Evolutionary conservation across 1,140 invertebrate genomes (phyloP).

Genomic region (Drosophila fuyamai): DNA sequence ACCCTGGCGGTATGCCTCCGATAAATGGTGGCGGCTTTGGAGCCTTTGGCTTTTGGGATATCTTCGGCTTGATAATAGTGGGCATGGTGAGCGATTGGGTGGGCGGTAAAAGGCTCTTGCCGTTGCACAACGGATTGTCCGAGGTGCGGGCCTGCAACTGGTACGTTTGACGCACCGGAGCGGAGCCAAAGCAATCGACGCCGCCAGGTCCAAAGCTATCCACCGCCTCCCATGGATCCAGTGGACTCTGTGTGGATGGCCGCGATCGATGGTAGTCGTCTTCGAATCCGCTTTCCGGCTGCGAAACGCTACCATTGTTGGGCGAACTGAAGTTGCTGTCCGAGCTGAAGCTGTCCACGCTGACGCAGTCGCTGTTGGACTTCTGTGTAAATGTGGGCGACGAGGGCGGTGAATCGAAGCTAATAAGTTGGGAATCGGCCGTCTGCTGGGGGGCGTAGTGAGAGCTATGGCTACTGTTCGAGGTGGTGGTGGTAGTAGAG

Average conservation of each 20-base stretch:
- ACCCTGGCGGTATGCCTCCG: conserved; percentile 50
- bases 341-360: conserved; percentile 90
- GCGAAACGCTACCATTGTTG: conserved; percentile 88
- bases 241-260: conserved; percentile 85
- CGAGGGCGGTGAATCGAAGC: conserved; percentile 88
- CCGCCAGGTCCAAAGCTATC: conserved; percentile 79
- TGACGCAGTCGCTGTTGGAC: conserved; percentile 90
- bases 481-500: conserved; percentile 22
- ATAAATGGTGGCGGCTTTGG: conserved; percentile 75
- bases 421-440: conserved; percentile 86
- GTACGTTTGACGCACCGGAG: conserved; percentile 74
- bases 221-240: conserved; percentile 85
- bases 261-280: conserved; percentile 89
- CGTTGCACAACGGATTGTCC: conserved; percentile 84
- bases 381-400: conserved; percentile 90
- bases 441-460: conserved; percentile 22
- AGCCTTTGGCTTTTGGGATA: conserved; percentile 77
- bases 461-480: conserved; percentile 20
- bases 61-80: conserved; percentile 88
- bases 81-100: conserved; percentile 86
- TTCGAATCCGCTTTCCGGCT: conserved; percentile 90
- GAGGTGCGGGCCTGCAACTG: conserved; percentile 59
- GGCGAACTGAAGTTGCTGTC: conserved; percentile 86
- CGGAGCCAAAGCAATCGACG: conserved; percentile 66
- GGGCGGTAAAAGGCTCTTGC: conserved; percentile 82